Conservation (phyloP, 1,140 invertebrate genomes). For the Diabrotica virgifera region DNA sequence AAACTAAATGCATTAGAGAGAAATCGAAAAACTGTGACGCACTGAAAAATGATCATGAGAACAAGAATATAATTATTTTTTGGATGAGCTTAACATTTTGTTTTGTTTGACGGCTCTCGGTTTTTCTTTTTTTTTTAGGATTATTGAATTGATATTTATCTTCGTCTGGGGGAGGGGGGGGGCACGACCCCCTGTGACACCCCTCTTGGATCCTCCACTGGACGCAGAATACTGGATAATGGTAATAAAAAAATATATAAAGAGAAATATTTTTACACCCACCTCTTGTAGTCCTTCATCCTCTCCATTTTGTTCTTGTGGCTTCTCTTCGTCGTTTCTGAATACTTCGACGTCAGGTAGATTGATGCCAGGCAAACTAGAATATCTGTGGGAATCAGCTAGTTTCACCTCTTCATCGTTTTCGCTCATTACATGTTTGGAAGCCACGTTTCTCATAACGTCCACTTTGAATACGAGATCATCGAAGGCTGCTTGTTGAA, state of each 20-base stretch:
- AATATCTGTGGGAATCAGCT: slow-evolving; percentile 52
- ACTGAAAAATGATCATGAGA: no score
- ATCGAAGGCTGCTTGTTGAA: slow-evolving; percentile 84
- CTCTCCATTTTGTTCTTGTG: slow-evolving; percentile 27
- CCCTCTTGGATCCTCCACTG: no score
- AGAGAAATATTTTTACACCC: background rate
- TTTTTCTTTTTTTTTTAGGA: no score
- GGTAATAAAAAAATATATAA: background rate
- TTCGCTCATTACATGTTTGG: slow-evolving; percentile 59
- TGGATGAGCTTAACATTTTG: no score
- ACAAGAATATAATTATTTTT: no score
- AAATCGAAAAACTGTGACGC: no score
- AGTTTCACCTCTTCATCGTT: slow-evolving; percentile 63
- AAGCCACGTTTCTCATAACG: slow-evolving; percentile 78
- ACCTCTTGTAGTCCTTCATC: slow-evolving; percentile 44
- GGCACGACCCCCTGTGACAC: no score
- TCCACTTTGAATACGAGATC: slow-evolving; percentile 78
- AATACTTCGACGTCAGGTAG: slow-evolving; percentile 21
- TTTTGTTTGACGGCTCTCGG: no score
- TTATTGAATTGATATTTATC: no score
- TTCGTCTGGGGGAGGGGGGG: no score
- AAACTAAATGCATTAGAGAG: no score
- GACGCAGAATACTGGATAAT: no score
- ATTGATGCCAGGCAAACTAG: slow-evolving; percentile 38
- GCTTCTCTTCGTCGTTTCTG: slow-evolving; percentile 26